A percentile compares a stretch with the other conserved stretches of the same genome.
These are phyloP conservation scores for Salarias fasciatus DNA, from an alignment of 2,797 vertebrate species.

Conservation along the genomic window DNA sequence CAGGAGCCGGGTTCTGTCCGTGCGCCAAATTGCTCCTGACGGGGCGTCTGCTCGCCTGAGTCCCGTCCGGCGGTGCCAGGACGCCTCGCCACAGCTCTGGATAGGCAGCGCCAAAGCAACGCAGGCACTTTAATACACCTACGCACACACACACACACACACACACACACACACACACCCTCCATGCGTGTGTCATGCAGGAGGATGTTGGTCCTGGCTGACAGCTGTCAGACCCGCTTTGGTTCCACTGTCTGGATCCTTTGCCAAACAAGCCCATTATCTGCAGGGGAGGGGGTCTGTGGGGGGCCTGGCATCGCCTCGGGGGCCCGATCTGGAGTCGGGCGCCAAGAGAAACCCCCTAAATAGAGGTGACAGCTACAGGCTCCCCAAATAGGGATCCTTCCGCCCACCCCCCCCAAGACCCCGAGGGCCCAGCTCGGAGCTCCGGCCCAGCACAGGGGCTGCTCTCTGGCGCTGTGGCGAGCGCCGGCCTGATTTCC, in stretches of 20 bases:
- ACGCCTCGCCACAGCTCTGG: conserved; percentile 35
- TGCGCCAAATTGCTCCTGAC: conserved; percentile 66
- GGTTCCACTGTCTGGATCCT: conserved; percentile 68
- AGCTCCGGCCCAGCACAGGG: conserved; percentile 55
- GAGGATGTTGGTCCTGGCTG: conserved; percentile 68
- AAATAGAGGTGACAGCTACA: conserved; percentile 78
- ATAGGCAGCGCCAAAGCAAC: conserved; percentile 33
- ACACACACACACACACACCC: neutral
- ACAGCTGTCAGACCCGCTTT: conserved; percentile 82
- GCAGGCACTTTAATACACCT: neutral
- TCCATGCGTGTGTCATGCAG: conserved; percentile 31
- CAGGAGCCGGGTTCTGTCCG: conserved; percentile 35
- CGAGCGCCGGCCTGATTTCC: conserved; percentile 27
- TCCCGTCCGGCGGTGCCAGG: conserved; percentile 49
- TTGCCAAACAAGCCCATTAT: conserved; percentile 78
- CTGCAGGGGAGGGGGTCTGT: conserved; percentile 39
- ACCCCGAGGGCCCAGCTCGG: conserved; percentile 45
- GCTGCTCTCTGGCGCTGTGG: conserved; percentile 26
- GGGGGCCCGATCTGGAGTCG: conserved; percentile 75
- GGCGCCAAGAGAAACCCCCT: conserved; percentile 59
- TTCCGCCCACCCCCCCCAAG: conserved; percentile 29
- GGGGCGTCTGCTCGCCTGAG: conserved; percentile 42
- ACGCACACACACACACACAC: neutral
- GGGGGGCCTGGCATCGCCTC: conserved; percentile 36
- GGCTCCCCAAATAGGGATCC: conserved; percentile 63